Conservation (phyloP, 2,888 invertebrate genomes). For the Ophion ellenae region DNA sequence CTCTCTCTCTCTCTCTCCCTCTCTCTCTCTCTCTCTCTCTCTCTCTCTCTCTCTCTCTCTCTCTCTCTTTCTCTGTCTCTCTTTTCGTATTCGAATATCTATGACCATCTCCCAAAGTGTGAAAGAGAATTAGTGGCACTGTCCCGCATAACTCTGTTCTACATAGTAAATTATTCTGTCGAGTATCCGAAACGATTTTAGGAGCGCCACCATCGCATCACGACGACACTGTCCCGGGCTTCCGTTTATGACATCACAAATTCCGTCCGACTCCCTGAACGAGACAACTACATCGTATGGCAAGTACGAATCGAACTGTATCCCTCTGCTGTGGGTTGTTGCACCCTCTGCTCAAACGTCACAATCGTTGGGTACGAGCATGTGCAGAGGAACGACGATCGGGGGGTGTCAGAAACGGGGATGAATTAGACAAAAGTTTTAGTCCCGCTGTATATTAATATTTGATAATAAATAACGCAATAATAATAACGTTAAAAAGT, state of each 20-base stretch:
- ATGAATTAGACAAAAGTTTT: too few relatives aligned
- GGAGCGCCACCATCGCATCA: slow-evolving; percentile 55
- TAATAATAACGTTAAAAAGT: too few relatives aligned
- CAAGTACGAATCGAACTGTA: too few relatives aligned
- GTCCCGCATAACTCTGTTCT: slow-evolving; percentile 23
- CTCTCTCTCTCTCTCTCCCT: slow-evolving; percentile 47
- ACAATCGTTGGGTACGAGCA: too few relatives aligned
- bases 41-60: slow-evolving; percentile 47
- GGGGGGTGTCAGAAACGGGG: too few relatives aligned
- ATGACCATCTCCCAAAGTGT: slow-evolving; percentile 47
- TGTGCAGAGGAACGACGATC: too few relatives aligned
- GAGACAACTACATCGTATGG: too few relatives aligned
- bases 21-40: neutral
- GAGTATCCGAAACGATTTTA: slow-evolving; percentile 43
- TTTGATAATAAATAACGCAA: too few relatives aligned
- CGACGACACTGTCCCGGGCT: neutral
- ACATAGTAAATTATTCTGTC: slow-evolving; percentile 36
- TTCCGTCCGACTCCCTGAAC: too few relatives aligned
- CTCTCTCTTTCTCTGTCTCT: slow-evolving; percentile 58
- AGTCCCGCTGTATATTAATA: too few relatives aligned
- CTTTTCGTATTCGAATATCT: slow-evolving; percentile 33
- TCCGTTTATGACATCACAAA: neutral
- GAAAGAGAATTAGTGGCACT: slow-evolving; percentile 60
- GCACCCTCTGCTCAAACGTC: too few relatives aligned
- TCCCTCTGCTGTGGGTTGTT: too few relatives aligned